phyloP scores from a whole-genome alignment of 2,888 invertebrate genomes.

The Acrocyrtus sp. region DNA sequence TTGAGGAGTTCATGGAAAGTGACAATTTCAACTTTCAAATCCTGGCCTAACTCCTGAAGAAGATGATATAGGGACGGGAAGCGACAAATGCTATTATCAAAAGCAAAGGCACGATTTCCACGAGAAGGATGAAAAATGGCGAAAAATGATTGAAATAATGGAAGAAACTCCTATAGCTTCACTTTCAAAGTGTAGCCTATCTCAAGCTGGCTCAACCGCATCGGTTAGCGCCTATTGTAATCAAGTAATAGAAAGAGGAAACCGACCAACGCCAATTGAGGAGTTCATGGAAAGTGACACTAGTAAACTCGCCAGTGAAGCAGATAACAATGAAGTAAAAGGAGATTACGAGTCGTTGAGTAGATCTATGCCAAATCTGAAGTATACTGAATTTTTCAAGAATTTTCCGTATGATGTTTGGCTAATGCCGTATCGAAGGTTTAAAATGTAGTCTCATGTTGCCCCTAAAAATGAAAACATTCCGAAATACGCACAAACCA shows the following conservation, averaged over 20 bases:
- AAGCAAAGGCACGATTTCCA: too few relatives aligned
- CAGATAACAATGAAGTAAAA: not conserved
- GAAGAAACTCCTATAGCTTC: slow-evolving; percentile 4
- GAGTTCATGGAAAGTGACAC: too few relatives aligned
- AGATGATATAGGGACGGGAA: not conserved
- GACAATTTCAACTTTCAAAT: slow-evolving; percentile 47
- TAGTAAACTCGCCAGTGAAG: too few relatives aligned
- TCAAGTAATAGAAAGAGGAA: too few relatives aligned
- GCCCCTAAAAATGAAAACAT: too few relatives aligned
- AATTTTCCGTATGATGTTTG: slow-evolving; percentile 48
- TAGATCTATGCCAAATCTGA: slow-evolving; percentile 43
- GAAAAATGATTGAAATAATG: slow-evolving; percentile 47
- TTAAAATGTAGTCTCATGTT: too few relatives aligned
- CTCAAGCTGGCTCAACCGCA: not conserved
- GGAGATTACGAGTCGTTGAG: slow-evolving; percentile 17
- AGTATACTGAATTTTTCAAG: slow-evolving; percentile 41
- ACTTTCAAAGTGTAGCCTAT: not conserved
- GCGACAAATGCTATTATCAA: not conserved
- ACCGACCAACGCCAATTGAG: too few relatives aligned
- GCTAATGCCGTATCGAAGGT: slow-evolving; percentile 47
- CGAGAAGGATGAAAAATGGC: slow-evolving; percentile 41
- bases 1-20: too few relatives aligned
- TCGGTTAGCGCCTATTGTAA: too few relatives aligned
- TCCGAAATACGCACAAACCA: too few relatives aligned
- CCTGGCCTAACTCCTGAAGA: not conserved